Evolutionary conservation across 2,797 vertebrate genomes (phyloP), one percentile per base, ranked within the genome.

Genomic region (Rachycentron canadum): DNA sequence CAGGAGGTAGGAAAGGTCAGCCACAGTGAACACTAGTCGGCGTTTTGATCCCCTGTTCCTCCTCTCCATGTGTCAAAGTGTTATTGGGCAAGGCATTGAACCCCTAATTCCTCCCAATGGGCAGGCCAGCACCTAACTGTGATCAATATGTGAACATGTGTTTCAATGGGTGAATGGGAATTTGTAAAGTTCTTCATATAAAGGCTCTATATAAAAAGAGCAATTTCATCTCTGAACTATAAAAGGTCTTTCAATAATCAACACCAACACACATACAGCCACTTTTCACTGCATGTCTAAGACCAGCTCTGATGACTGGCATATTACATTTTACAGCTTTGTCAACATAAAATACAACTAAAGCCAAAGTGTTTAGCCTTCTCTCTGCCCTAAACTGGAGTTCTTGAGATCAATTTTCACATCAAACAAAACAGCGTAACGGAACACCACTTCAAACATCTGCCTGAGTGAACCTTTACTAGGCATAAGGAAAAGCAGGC

Each of bases 381-480:
- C 17, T 50, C 49, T 68, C 19, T 52, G 25, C 16, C 30, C 28
- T 59, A 71, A 73, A 68, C 16, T 52, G 61, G 57, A 55, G 36
- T 72, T 80, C 36, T 55, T 59, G 21, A 69, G 36, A 82, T 81
- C 55, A 66, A 68, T 59, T 64, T 83, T 69, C 45, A 70, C 66
- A 56, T 64, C 38, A 60, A 82, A 75, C 36, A 71, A 79, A 68
- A 63, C 47, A 58, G 58, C 57, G 19, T 28, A 67, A 77, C 69
- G 59, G 17, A 86, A 67, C 45, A 80, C 69, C 69, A 79, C 73
- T 81, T 85, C 64, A 82, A 86, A 92, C 84, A 88, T 85, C 81
- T 89, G 86, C 45, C 68, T 17, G 68, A 53, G 53, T 89, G 72
- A 88, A 90, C 77, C 78, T 85, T 92, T 84, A 86, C 13, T 10